Conservation (phyloP, 2,888 invertebrate species). For the Diadegma fenestrale region DNA sequence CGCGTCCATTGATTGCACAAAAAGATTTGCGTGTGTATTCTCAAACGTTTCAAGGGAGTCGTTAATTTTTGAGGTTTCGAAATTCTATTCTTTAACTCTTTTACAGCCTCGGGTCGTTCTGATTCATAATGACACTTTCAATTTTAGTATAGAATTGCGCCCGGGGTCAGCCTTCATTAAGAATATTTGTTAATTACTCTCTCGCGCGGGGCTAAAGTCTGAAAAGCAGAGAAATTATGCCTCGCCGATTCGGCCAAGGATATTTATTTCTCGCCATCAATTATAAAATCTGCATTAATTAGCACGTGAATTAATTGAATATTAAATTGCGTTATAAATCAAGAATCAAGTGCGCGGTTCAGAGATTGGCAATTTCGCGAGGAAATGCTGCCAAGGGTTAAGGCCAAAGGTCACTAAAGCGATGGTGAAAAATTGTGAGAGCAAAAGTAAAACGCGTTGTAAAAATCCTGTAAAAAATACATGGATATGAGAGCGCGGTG, state of each 20-base stretch:
- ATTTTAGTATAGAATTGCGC: neutral
- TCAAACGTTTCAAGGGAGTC: neutral
- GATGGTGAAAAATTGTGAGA: conserved; percentile 5
- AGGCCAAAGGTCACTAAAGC: neutral
- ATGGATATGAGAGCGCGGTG: neutral
- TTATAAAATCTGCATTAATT: neutral
- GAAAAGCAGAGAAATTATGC: neutral
- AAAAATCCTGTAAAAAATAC: neutral
- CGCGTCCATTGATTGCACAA: neutral
- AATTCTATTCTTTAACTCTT: neutral
- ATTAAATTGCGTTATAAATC: neutral
- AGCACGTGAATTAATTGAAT: neutral
- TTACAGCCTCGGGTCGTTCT: neutral
- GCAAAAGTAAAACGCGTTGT: neutral
- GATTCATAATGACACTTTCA: neutral
- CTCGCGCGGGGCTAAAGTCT: neutral
- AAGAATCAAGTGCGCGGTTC: neutral
- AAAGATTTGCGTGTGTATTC: neutral
- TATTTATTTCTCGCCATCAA: neutral
- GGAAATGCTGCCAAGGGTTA: neutral
- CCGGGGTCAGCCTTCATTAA: neutral
- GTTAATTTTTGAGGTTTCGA: neutral
- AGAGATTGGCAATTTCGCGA: neutral
- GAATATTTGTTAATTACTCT: neutral
- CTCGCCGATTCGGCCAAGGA: neutral